Evolutionary conservation across 2,888 invertebrate genomes (phyloP), one percentile per base, ranked within the genome.

Genomic region (Leptopilina myrica): DNA sequence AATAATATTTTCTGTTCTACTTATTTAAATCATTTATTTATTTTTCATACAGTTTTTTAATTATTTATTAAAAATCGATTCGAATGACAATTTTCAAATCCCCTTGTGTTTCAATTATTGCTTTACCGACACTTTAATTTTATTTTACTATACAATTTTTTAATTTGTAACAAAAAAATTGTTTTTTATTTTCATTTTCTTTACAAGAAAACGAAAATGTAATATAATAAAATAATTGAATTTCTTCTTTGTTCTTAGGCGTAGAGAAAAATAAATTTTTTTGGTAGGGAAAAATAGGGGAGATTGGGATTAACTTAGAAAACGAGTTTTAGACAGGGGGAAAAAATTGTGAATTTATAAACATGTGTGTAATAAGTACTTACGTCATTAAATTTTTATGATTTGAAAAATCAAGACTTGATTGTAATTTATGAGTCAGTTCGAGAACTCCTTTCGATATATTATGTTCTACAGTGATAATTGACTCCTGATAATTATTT

Each of bases 301-400:
- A 69, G 8, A 26, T 26, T 62, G 7, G 14, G 33, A 15, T 69
- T 53, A 53, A 49, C 14, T 33, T 14, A 14, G 26, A 15, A 26
- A 53, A 53, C 26, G 14, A 69, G 69, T 53, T 53, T 14, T 14
- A 49, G 49, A 6, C 6, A 12, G 2, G 5, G 33, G 33, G 12
- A 12, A 26, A 69, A 69, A 69, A 69, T 49, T 53, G 53, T 69
- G 26, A 69, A 69, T 26, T 69, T 49, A 49, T 33, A 14, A 69
- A 53, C 53, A 53, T 53, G 53, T 69, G 53, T 49, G 69, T 26
- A 53, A 53, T 69, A 69, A 69, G 49, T 20, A 26, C 53, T 69
- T 69, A 53, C 69, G 53, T 69, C 69, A 69, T 53, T 53, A 26
- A 12, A 69, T 53, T 69, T 69, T 69, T 69, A 56, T 69, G 69